A percentile compares a stretch with the other conserved stretches of the same genome.
phyloP scores from a whole-genome alignment of 2,113 vertebrate genomes.

The Salvelinus fontinalis region DNA sequence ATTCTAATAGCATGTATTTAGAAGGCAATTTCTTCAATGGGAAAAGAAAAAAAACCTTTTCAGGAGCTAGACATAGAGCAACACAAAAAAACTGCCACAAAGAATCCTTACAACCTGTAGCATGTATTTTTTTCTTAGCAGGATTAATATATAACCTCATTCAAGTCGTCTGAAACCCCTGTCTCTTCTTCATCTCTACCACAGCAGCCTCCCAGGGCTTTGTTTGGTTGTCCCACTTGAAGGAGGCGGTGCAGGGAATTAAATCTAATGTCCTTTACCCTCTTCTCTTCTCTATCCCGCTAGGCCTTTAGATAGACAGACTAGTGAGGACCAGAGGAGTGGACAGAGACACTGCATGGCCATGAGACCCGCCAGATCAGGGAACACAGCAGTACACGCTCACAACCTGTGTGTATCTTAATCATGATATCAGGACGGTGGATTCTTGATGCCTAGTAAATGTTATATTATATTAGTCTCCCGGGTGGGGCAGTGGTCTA shows the following conservation, averaged over 20 bases:
- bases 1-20: conserved; percentile 84
- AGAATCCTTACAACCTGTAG: conserved; percentile 80
- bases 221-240: conserved; percentile 74
- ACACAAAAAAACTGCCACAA: conserved; percentile 74
- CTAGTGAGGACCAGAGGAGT: conserved; percentile 49
- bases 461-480: too few relatives aligned
- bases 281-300: conserved; percentile 35
- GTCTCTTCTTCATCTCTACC: conserved; percentile 66
- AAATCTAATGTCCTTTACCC: conserved; percentile 71
- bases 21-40: conserved; percentile 77
- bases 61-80: conserved; percentile 70
- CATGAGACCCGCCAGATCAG: too few relatives aligned
- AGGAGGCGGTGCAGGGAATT: conserved; percentile 63
- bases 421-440: too few relatives aligned
- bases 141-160: conserved; percentile 82
- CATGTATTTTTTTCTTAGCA: conserved; percentile 74
- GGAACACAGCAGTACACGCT: too few relatives aligned
- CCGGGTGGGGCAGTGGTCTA: too few relatives aligned
- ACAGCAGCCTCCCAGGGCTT: conserved; percentile 68
- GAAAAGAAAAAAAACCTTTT: conserved; percentile 67
- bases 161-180: conserved; percentile 71
- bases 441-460: too few relatives aligned
- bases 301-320: conserved; percentile 43
- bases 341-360: too few relatives aligned
- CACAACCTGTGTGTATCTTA: too few relatives aligned